Conservation (phyloP, 2,888 invertebrate species). For the Protonemura montana region DNA sequence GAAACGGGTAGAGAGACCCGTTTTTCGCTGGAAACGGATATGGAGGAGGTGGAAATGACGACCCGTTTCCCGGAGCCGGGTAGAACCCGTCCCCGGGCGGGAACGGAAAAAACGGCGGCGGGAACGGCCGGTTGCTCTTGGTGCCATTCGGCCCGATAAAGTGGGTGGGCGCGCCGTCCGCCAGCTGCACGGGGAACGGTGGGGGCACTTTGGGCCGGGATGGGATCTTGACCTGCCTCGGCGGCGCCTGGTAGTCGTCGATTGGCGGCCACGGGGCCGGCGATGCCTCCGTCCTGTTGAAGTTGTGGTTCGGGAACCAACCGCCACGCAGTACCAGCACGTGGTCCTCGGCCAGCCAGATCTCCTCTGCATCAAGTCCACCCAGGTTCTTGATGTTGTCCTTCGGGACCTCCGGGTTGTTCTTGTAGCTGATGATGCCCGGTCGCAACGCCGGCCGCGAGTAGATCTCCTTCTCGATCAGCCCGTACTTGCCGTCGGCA, state of each 20-base stretch:
- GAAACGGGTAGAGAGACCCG: conserved; percentile 57
- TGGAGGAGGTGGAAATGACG: conserved; percentile 46
- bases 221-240: conserved; percentile 85
- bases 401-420: conserved; percentile 80
- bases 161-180: conserved; percentile 85
- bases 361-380: conserved; percentile 83
- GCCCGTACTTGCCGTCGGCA: conserved; percentile 87
- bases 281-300: conserved; percentile 54
- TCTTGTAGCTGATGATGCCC: conserved; percentile 81
- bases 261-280: conserved; percentile 75
- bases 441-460: conserved; percentile 74
- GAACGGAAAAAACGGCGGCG: conserved; percentile 56
- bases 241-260: conserved; percentile 83
- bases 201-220: conserved; percentile 84
- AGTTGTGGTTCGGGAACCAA: conserved; percentile 64
- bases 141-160: conserved; percentile 66
- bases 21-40: conserved; percentile 47
- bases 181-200: conserved; percentile 91
- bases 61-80: conserved; percentile 60
- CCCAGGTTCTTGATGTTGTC: conserved; percentile 83
- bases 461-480: conserved; percentile 86
- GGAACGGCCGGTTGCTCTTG: conserved; percentile 63
- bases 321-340: conserved; percentile 84
- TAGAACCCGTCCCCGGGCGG: conserved; percentile 64
- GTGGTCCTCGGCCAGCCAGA: conserved; percentile 91